Evolutionary conservation across 2,113 vertebrate species (phyloP), one percentile per base, ranked within the genome.

Genomic region (Aleadryas rufinucha): DNA sequence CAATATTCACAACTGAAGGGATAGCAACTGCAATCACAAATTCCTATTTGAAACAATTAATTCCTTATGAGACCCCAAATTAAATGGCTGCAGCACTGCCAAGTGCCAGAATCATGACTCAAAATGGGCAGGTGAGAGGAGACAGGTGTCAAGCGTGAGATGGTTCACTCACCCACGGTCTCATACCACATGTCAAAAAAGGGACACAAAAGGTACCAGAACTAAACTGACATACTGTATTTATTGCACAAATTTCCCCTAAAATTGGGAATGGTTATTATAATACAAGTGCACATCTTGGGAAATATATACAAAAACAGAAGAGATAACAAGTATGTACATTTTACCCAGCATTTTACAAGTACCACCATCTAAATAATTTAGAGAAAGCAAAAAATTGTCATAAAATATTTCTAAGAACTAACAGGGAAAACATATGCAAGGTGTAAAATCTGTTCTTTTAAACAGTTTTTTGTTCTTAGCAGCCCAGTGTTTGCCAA

Each of bases 171-270:
- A 11, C 12, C 31, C 7, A 35, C 2, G 0, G 23, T 39, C 39
- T 50, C 11, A 10, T 2, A 13, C 31, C 16, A 13, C 28, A 3
- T 4, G 18, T 14, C 24, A 41, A 71, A 60, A 90, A 90, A 57
- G 7, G 6, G 41, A 96, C 45, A 84, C 50, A 74, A 68, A 68
- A 74, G 1, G 59, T 24, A 74, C n/a, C 64, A 77, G 75, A 71
- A 95, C 95, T 96, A 98, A 98, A 98, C 30, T 95, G 97, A 98
- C 96, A 96, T 97, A 96, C 95, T 98, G 97, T 98, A 97, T 99
- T 99, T 99, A 99, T 99, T 99, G 99, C 99, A 99, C 99, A 99
- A 99, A 98, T 98, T 99, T 99, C 98, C 99, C 99, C 99, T 98
- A 99, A 99, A 99, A 99, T 98, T 98, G 99, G 99, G 99, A 99